Evolutionary conservation across 92 coral and sea anemone genomes (phyloP).

Genomic region (Chrysogorgia sp.): DNA sequence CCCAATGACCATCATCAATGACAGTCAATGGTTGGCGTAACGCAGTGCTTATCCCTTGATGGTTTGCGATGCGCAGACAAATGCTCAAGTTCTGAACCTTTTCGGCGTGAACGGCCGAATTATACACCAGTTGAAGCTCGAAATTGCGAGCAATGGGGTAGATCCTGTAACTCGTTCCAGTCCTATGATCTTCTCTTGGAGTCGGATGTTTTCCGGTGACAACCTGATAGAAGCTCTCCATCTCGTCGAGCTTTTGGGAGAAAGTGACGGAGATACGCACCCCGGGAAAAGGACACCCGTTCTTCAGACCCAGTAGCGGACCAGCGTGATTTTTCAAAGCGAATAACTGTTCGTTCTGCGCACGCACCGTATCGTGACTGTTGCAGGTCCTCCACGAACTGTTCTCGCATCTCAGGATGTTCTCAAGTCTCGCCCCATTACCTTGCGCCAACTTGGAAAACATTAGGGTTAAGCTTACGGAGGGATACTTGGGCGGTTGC

Average conservation of each 20-base stretch:
- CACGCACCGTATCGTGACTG: conserved; percentile 16
- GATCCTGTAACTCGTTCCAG: conserved; percentile 20
- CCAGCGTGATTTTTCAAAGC: background rate
- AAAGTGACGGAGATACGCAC: conserved; percentile 38
- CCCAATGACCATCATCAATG: conserved; percentile 29
- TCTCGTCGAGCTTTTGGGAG: conserved; percentile 12
- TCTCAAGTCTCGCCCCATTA: conserved; percentile 5
- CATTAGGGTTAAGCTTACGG: conserved; percentile 11
- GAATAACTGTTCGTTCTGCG: conserved; percentile 26
- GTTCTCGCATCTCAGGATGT: background rate
- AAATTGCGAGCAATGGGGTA: conserved; percentile 24
- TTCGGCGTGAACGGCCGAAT: conserved; percentile 16
- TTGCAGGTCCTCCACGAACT: background rate
- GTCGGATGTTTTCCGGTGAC: conserved; percentile 23
- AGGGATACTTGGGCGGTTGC: conserved; percentile 3
- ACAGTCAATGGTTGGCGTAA: background rate
- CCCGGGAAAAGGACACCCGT: conserved; percentile 27
- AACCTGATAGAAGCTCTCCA: conserved; percentile 20
- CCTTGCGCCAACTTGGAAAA: conserved; percentile 21
- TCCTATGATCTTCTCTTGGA: conserved; percentile 1
- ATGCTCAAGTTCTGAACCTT: background rate
- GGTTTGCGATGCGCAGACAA: conserved; percentile 25
- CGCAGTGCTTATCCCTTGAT: conserved; percentile 1
- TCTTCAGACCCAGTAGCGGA: conserved; percentile 13
- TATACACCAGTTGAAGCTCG: conserved; percentile 31